Percentiles rank a stretch among this genome's conserved stretches.
Conservation (phyloP, 2,888 invertebrate species). For the Crepidodera aurea region DNA sequence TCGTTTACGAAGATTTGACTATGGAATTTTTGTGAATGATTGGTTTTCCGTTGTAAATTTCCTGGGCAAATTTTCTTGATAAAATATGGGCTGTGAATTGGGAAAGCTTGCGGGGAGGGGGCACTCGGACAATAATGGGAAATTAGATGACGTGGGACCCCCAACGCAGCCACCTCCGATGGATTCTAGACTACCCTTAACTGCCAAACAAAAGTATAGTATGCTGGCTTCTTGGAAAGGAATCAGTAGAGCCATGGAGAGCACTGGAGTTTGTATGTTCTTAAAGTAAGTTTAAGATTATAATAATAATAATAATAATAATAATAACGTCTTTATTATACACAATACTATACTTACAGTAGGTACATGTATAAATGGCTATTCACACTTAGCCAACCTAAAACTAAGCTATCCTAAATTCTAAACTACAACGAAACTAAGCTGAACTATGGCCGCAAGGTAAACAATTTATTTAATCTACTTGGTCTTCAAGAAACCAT, state of each 20-base stretch:
- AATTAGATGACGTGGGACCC: conserved; percentile 63
- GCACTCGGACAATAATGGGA: conserved; percentile 54
- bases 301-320: not conserved
- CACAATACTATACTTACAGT: too few species aligned
- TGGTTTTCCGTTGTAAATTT: not conserved
- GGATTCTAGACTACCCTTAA: conserved; percentile 83
- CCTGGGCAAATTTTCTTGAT: not conserved
- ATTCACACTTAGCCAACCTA: too few species aligned
- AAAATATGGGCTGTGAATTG: conserved; percentile 78
- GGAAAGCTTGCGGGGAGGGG: conserved; percentile 72
- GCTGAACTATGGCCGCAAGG: too few species aligned
- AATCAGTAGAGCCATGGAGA: conserved; percentile 86
- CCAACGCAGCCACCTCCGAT: conserved; percentile 70
- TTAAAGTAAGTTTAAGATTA: conserved; percentile 75
- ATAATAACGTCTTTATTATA: too few species aligned
- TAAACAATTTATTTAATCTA: too few species aligned
- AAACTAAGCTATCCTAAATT: too few species aligned
- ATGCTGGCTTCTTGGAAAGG: conserved; percentile 93
- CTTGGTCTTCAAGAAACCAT: too few species aligned
- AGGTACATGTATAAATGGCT: too few species aligned
- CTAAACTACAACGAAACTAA: too few species aligned
- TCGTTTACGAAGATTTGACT: not conserved
- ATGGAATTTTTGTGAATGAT: not conserved
- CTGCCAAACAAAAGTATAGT: conserved; percentile 86
- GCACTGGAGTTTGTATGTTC: conserved; percentile 91